Evolutionary conservation across 2,113 vertebrate genomes (phyloP).

Genomic region (Psittacula cyanocephala): DNA sequence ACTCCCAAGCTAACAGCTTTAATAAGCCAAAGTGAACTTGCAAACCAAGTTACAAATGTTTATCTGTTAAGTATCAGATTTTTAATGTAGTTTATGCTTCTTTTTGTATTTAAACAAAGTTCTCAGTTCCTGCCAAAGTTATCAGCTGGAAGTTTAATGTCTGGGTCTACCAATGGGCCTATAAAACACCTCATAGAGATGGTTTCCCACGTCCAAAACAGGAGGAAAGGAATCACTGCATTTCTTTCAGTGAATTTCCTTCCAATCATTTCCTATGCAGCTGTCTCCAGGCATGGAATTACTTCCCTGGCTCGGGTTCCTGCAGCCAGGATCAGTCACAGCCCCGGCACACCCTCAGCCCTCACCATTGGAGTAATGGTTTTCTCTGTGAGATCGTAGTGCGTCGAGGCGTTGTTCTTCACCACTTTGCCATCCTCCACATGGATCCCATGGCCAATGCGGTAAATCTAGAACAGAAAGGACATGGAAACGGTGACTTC

Average conservation of each 20-base stretch:
- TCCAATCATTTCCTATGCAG: not conserved
- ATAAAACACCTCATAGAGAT: not conserved
- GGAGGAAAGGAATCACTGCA: not conserved
- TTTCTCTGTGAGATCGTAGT: constrained; percentile 78
- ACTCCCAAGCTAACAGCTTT: not conserved
- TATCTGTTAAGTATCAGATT: not conserved
- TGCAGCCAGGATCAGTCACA: not conserved
- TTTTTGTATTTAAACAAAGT: not conserved
- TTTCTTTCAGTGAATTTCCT: not conserved
- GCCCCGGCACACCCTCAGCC: not conserved
- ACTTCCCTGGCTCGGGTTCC: not conserved
- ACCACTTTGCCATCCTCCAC: constrained; percentile 77
- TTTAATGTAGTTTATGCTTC: not conserved
- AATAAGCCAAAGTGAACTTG: not conserved
- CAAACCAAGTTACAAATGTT: not conserved
- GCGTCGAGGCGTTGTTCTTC: constrained; percentile 76
- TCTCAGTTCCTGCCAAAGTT: not conserved
- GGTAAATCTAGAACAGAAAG: constrained; percentile 73
- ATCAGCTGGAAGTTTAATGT: not conserved
- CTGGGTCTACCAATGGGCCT: not conserved
- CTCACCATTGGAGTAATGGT: constrained; percentile 79
- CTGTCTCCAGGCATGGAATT: not conserved
- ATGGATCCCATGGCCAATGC: constrained; percentile 72
- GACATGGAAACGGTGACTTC: rapidly evolving
- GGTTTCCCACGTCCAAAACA: not conserved